These are phyloP conservation scores for Gallinago paraguaiae DNA, from an alignment of 2,113 vertebrate genomes.

Conservation along the genomic window DNA sequence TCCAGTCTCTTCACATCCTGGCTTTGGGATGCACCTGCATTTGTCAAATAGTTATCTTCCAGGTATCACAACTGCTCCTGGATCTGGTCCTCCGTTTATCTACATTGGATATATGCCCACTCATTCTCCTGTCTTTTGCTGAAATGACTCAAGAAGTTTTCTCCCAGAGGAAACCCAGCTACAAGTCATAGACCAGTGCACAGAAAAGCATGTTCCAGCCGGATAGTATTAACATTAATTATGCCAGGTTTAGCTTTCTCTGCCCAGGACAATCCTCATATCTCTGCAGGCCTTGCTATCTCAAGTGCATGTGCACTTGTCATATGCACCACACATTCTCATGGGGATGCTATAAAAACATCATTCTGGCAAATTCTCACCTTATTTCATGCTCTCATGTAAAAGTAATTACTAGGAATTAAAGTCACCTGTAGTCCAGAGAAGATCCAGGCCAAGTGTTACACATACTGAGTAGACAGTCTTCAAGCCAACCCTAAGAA, in stretches of 20 bases:
- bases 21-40: not conserved
- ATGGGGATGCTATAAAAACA: not conserved
- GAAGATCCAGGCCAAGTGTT: not conserved
- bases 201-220: not conserved
- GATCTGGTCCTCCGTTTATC: not conserved
- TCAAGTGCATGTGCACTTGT: not conserved
- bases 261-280: not conserved
- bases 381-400: not conserved
- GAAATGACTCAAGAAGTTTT: not conserved
- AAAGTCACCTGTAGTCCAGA: not conserved
- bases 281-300: not conserved
- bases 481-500: not conserved
- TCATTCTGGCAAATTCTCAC: not conserved
- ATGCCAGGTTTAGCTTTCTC: not conserved
- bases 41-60: not conserved
- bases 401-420: not conserved
- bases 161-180: not conserved
- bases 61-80: not conserved
- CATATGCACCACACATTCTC: not conserved
- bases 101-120: not conserved
- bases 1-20: not conserved
- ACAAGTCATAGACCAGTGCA: not conserved
- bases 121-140: not conserved
- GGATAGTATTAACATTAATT: not conserved
- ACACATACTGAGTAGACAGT: not conserved